Conservation (phyloP, 2,797 vertebrate species). For the Myotis findleyi region DNA sequence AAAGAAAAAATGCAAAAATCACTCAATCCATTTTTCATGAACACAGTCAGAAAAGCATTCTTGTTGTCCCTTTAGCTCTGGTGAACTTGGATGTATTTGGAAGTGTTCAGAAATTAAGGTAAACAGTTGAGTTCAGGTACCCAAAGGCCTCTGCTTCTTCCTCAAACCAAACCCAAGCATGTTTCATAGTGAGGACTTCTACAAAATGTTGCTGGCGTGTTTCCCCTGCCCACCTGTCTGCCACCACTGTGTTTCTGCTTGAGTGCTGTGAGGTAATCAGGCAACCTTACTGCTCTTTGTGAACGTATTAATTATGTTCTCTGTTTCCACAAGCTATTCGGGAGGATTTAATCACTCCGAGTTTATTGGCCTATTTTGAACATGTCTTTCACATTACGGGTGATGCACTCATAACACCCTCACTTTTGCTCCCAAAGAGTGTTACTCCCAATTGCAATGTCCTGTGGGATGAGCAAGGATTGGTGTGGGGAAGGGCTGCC, state of each 20-base stretch:
- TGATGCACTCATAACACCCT: neutral
- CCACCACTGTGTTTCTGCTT: neutral
- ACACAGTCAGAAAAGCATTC: neutral
- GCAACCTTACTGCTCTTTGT: neutral
- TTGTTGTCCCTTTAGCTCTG: neutral
- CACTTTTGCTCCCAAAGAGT: neutral
- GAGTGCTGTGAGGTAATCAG: conserved; percentile 33
- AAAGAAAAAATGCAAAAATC: neutral
- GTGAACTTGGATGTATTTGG: neutral
- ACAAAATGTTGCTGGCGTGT: neutral
- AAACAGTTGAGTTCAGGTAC: neutral
- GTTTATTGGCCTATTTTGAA: conserved; percentile 5
- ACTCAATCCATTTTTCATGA: neutral
- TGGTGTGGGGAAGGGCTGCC: neutral
- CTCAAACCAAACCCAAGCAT: neutral
- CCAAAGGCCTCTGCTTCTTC: neutral
- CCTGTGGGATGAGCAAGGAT: too few relatives aligned
- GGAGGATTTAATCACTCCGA: neutral
- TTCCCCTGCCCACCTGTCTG: neutral
- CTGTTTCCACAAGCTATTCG: conserved; percentile 25
- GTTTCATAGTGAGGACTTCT: neutral
- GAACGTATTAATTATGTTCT: conserved; percentile 50
- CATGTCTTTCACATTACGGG: neutral
- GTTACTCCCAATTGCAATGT: neutral
- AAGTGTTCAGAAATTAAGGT: conserved; percentile 1